These are phyloP conservation scores for Labeo rohita DNA, from an alignment of 2,113 vertebrate species.

Conservation along the genomic window DNA sequence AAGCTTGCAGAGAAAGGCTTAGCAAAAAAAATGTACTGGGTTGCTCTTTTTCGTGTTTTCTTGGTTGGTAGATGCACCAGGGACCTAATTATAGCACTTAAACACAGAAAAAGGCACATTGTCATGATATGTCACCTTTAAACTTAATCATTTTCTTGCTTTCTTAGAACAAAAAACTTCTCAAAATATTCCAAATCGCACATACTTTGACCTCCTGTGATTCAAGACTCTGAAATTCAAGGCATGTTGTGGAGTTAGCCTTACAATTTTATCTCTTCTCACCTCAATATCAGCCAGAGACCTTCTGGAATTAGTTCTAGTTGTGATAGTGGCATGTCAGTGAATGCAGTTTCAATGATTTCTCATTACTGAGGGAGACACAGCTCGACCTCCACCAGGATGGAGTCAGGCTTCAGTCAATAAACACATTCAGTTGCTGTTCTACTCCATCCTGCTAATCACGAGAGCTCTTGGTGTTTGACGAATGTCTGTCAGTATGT, in stretches of 20 bases:
- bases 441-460: constrained; percentile 21
- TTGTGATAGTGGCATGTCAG: constrained; percentile 36
- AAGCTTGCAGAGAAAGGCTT: no score
- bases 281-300: constrained; percentile 24
- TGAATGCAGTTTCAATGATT: constrained; percentile 38
- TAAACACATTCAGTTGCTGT: constrained; percentile 34
- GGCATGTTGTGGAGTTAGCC: not conserved
- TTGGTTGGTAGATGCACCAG: no score
- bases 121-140: no score
- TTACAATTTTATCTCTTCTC: constrained; percentile 15
- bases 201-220: not conserved
- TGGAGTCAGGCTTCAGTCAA: constrained; percentile 13
- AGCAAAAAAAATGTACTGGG: no score
- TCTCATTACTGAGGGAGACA: constrained; percentile 17
- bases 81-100: no score
- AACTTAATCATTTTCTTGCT: no score
- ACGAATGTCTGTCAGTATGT: constrained; percentile 11
- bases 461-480: constrained; percentile 11
- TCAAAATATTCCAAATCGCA: not conserved
- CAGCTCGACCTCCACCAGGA: constrained; percentile 21
- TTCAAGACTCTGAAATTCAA: constrained; percentile 11
- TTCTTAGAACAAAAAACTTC: not conserved
- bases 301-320: constrained; percentile 24
- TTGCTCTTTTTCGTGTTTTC: no score
- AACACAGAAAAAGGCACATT: no score